Base-by-base conservation (phyloP, 2,113 vertebrate species). In the Coreoperca whiteheadi region DNA sequence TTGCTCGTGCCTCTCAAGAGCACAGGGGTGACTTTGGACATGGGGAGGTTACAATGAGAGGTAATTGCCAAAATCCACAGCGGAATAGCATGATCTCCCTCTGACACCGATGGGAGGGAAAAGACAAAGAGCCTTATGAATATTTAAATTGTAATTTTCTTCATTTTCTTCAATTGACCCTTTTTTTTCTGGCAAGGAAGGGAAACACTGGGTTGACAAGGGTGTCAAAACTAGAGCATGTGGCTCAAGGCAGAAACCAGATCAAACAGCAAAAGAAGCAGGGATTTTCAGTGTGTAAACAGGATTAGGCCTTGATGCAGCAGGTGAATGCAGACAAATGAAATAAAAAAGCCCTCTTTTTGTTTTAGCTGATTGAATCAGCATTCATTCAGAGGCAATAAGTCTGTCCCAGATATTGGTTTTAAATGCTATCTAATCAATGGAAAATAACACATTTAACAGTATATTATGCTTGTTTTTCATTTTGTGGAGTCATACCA, bases 111-210 rank as follows among this genome's bases (percentile, higher is more conserved):
- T 83, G 77, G 89, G 78, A 90, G 82, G 79, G 74, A 53, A 88
- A 90, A 92, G 93, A 94, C 93, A 94, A 93, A 93, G 85, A 85
- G 82, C 75, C 89, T 92, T 88, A 93, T 94, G 93, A 91, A 95
- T 94, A 94, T 94, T 94, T 94, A 94, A 94, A 95, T 92, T 92
- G 92, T 85, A 88, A 90, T 93, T 93, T 94, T 87, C 89, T 87
- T 91, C 87, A 93, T 91, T 91, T 92, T 93, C 85, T 90, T 92
- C 92, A 82, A 87, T 90, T 94, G 89, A 92, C 86, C 92, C 77
- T 86, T 78, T 48, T 76, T 67, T 77, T 74, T 74, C 50, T 30
- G 5, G 37, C 50, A 48, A 16, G 6, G 37, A 50, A 59, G 37
- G 66, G 60, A 85, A 74, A 75, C 4, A 63, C 37, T 77, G 41